Evolutionary conservation across 2,888 invertebrate species (phyloP), one percentile per base, ranked within the genome.

Genomic region (Acanthopleura granulata): DNA sequence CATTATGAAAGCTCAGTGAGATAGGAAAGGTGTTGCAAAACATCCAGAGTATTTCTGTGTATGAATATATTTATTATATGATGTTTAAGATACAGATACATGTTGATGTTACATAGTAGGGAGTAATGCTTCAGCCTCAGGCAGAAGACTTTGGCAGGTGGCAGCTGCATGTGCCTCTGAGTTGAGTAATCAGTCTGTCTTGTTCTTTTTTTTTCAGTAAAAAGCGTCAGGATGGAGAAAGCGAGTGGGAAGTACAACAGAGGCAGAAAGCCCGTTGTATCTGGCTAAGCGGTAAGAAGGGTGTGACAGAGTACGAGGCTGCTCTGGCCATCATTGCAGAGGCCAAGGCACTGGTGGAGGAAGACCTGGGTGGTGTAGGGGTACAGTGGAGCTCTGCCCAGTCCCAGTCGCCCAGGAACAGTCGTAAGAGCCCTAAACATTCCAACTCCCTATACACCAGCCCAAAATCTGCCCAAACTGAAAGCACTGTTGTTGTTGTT

Each of bases 271-370:
- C 83, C 1, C 85, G 84, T 27, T 89, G 88, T 82, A 86, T 89
- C 72, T 89, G 87, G 84, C 80, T 88, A 79, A 85, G 85, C 0
- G 90, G 89, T n/a, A 83, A 85, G 74, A 84, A 84, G 93, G 96
- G 95, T 50, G 90, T 97, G 82, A 95, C 96, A 0, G 94, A 95
- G 74, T 92, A 92, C 75, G 94, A 97, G 91, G 97, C 97, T 9
- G 96, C 98, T 4, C 91, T 92, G 77, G 92, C 95, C 81, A 92
- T 98, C 27, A 94, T 97, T 27, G 87, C 91, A 25, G 96, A 96
- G 91, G 97, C 97, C 40, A 93, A 96, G 86, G 92, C 92, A 82
- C 93, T 93, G 76, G 89, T 94, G 12, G 91, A 93, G 88, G 92
- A 86, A 15, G 90, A 90, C 76, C 80, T 90, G 9, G 87, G 86